Evolutionary conservation across 2,888 invertebrate genomes (phyloP), one percentile per base, ranked within the genome.

Genomic region (Caenorhabditis imperialis): DNA sequence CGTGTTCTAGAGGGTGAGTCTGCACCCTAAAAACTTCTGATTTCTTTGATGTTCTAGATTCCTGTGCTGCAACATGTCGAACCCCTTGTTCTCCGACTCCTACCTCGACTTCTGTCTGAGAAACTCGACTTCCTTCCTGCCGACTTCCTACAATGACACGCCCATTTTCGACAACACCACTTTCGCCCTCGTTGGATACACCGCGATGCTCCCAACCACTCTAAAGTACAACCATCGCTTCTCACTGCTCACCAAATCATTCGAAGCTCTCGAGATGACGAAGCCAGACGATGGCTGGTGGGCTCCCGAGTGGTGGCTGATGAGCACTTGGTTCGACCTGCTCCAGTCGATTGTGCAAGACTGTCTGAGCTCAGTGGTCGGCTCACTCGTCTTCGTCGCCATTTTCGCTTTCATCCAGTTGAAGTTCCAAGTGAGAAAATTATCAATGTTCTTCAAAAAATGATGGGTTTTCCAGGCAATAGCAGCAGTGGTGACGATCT

Each of bases 131-230:
- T 75, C 81, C 1, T 81, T 81, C 53, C 75, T 86, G 2, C 50
- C 75, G 37, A 87, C 86, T 14, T 77, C 82, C 23, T 86, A 86
- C 80, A 86, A 86, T 61, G 86, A 86, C 76, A 86, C 86, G 12
- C 86, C 86, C 23, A 82, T 86, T 27, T 86, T 86, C 72, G 85
- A 86, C 61, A 86, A 85, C 53, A 51, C 50, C 20, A 81, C 86
- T 1, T 86, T 84, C 50, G 79, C 81, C 22, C 61, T 86, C 14
- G 77, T 86, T 23, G 86, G 86, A 2, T 86, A 86, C 72, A 86
- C 86, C 8, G 86, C 85, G 2, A 77, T 85, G 67, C 37, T 86
- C 23, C 84, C 84, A n/a, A 81, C 82, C 1, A 57, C 54, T 25
- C 71, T 82, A 6, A 76, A 78, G 38, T 86, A 86, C 58, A 83